Evolutionary conservation across 2,888 invertebrate genomes (phyloP).

Genomic region (Drosophila mayaguana): DNA sequence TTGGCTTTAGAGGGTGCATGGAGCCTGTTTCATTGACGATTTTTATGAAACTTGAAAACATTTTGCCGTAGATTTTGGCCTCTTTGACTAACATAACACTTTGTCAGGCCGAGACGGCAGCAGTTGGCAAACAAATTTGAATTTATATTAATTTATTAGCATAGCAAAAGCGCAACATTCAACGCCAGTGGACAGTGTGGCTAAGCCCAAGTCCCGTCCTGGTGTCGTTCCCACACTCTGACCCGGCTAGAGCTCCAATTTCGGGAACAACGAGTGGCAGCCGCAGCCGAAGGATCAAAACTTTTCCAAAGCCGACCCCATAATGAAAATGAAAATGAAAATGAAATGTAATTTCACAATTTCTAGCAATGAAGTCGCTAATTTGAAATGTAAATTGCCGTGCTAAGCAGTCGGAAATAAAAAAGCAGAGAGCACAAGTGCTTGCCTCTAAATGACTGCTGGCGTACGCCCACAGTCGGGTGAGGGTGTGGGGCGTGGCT

Average conservation of each 20-base stretch:
- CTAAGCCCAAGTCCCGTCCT: slow-evolving; percentile 10
- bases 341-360: slow-evolving; percentile 72
- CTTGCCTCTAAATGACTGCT: slow-evolving; percentile 16
- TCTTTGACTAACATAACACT: slow-evolving; percentile 75
- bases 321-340: slow-evolving; percentile 73
- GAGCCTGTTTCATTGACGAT: slow-evolving; percentile 59
- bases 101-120: slow-evolving; percentile 63
- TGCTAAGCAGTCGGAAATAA: slow-evolving; percentile 65
- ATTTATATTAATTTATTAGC: slow-evolving; percentile 85
- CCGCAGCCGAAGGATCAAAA: slow-evolving; percentile 25
- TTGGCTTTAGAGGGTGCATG: slow-evolving; percentile 5
- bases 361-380: slow-evolving; percentile 80
- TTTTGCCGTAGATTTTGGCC: slow-evolving; percentile 40
- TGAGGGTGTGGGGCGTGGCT: background rate
- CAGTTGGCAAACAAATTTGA: slow-evolving; percentile 83
- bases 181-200: slow-evolving; percentile 19
- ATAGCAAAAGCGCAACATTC: slow-evolving; percentile 76
- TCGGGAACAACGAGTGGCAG: slow-evolving; percentile 26
- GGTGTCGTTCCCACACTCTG: background rate
- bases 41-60: slow-evolving; percentile 75
- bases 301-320: slow-evolving; percentile 31
- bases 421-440: slow-evolving; percentile 24
- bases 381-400: slow-evolving; percentile 79
- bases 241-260: slow-evolving; percentile 17
- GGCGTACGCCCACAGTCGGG: background rate